phyloP scores from a whole-genome alignment of 64 coral and sea anemone species.

The Orbicella faveolata region DNA sequence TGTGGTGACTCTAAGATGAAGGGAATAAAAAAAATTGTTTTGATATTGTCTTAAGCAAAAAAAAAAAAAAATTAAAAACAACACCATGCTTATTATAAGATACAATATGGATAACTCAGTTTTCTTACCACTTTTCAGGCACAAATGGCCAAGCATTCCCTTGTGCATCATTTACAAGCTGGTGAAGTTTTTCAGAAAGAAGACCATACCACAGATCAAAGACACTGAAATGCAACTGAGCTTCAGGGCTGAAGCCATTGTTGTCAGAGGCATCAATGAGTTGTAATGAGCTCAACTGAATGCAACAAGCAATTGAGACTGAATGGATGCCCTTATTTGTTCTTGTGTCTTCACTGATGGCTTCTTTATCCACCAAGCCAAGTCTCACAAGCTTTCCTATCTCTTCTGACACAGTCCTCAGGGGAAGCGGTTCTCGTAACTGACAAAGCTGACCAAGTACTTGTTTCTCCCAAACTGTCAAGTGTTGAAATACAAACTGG shows the following conservation, averaged over 20 bases:
- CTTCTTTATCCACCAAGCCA: conserved; percentile 23
- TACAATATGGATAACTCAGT: neutral
- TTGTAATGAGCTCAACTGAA: neutral
- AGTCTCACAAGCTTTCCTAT: conserved; percentile 29
- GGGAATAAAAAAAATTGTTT: too few relatives aligned
- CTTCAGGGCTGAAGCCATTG: too few relatives aligned
- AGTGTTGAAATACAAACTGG: conserved; percentile 20
- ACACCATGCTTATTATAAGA: neutral
- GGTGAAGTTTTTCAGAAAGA: conserved; percentile 54
- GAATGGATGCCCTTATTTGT: neutral
- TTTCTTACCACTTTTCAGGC: conserved; percentile 87
- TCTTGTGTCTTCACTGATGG: neutral
- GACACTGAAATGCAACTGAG: conserved; percentile 32
- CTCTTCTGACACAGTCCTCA: neutral
- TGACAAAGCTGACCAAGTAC: conserved; percentile 32
- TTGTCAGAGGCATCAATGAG: neutral
- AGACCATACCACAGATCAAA: conserved; percentile 73
- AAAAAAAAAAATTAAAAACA: neutral
- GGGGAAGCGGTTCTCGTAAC: conserved; percentile 38
- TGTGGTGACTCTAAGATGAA: too few relatives aligned
- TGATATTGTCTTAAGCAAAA: too few relatives aligned
- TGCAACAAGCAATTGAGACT: neutral
- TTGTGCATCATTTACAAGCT: conserved; percentile 64
- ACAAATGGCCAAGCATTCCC: conserved; percentile 93
- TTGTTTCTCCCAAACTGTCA: neutral